Percentiles rank a stretch among this genome's conserved stretches.
Conservation (phyloP, 2,888 invertebrate genomes). For the Bedellia somnulentella region DNA sequence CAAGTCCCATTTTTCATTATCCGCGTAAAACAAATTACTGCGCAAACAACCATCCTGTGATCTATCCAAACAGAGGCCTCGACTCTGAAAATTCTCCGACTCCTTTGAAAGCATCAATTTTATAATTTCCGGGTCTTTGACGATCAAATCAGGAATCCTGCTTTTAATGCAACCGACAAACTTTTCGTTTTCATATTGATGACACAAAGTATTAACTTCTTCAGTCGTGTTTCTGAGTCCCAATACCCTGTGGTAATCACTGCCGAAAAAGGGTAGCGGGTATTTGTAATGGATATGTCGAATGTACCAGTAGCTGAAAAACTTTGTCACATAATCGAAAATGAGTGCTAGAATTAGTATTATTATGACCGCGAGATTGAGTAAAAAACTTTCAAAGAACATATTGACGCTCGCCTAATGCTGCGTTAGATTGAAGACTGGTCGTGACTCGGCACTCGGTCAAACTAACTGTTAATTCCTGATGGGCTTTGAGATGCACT, state of each 20-base stretch:
- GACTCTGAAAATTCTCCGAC: slow-evolving; percentile 48
- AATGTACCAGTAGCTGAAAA: slow-evolving; percentile 52
- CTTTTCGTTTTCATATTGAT: slow-evolving; percentile 28
- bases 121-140: slow-evolving; percentile 41
- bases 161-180: slow-evolving; percentile 40
- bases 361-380: slow-evolving; percentile 29
- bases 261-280: slow-evolving; percentile 37
- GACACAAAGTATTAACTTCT: slow-evolving; percentile 34
- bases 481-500: too few relatives aligned
- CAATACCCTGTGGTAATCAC: slow-evolving; percentile 39
- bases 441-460: too few relatives aligned
- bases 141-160: slow-evolving; percentile 45
- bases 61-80: slow-evolving; percentile 52
- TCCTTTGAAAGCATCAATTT: slow-evolving; percentile 47
- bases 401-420: slow-evolving; percentile 35
- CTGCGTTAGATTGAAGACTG: slow-evolving; percentile 23
- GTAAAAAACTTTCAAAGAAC: slow-evolving; percentile 50
- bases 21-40: slow-evolving; percentile 55
- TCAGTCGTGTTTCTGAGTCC: slow-evolving; percentile 32
- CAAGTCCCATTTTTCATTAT: slow-evolving; percentile 50
- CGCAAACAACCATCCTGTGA: slow-evolving; percentile 56
- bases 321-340: slow-evolving; percentile 48
- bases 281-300: slow-evolving; percentile 39
- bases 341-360: slow-evolving; percentile 32
- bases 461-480: too few relatives aligned